Base-by-base conservation (phyloP, 2,113 vertebrate genomes). In the Paracanthobrama guichenoti region DNA sequence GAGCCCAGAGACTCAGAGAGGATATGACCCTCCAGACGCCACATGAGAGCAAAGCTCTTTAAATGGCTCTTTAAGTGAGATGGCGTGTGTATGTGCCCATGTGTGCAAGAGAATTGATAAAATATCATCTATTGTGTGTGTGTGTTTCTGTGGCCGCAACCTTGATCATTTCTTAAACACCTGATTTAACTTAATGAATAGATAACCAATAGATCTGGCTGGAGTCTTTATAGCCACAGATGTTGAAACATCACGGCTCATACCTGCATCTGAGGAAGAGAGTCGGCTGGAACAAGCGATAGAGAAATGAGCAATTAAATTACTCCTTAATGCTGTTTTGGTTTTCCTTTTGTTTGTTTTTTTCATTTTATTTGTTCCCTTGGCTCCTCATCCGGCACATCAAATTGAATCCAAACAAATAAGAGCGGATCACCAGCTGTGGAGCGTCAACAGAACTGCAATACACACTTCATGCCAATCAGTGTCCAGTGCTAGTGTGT, bases 381-480 rank as follows among this genome's bases (percentile, higher is more conserved):
- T 14, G 11, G 74, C 76, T 75, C 31, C 74, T 50, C 39, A 81
- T 79, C 48, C 82, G 35, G 50, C 76, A 77, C 31, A 57, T 69
- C 42, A 79, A 87, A 84, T 84, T 84, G 50, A 84, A 87, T 87
- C 66, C 42, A 84, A 84, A 69, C 77, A 80, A 84, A 81, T 87
- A 84, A 48, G 60, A 77, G 46, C 1, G 20, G 42, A 22, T 69
- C 69, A 22, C 78, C 48, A 80, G 78, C 66, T 87, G 86, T 80
- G 28, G 80, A 71, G 48, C 31, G 0, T 39, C 14, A 50, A 22
- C 31, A n/a, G 35, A 71, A 57, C 64, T 53, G 28, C 79, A 81
- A 81, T 82, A 71, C 80, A 82, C 80, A 57, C 80, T 71, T 82
- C 64, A 82, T 82, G 80, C 28, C 48, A 71, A 82, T 82, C 64